Evolutionary conservation across 2,888 invertebrate genomes (phyloP).

Genomic region (Keiferia lycopersicella): DNA sequence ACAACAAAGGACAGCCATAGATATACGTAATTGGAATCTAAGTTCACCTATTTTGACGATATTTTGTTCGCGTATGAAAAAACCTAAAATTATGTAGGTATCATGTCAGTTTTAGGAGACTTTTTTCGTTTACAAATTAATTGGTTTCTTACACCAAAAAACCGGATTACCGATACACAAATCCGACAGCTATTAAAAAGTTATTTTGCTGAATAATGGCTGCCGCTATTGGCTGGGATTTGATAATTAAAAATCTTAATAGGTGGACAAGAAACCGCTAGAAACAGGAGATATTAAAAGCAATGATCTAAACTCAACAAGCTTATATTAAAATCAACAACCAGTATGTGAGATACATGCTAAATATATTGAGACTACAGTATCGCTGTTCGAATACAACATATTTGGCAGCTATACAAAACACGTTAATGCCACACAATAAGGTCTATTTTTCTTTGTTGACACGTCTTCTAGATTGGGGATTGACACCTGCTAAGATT

Average conservation of each 20-base stretch:
- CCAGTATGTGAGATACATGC: neutral
- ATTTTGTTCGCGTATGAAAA: neutral
- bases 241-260: conserved; percentile 23
- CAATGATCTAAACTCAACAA: conserved; percentile 20
- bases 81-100: neutral
- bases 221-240: neutral
- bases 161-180: conserved; percentile 1
- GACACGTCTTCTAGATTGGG: no score
- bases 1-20: neutral
- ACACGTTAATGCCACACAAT: no score
- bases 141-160: neutral
- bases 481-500: no score
- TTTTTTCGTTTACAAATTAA: conserved; percentile 1
- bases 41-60: neutral
- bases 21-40: neutral
- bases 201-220: conserved; percentile 10
- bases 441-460: no score
- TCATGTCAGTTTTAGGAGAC: neutral
- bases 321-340: neutral
- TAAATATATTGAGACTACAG: neutral
- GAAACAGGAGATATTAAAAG: conserved; percentile 18
- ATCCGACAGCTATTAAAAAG: conserved; percentile 14
- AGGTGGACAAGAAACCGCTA: conserved; percentile 16
- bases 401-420: no score
- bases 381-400: no score